Evolutionary conservation across 2,113 vertebrate genomes (phyloP).

Genomic region (Ascaphus truei): DNA sequence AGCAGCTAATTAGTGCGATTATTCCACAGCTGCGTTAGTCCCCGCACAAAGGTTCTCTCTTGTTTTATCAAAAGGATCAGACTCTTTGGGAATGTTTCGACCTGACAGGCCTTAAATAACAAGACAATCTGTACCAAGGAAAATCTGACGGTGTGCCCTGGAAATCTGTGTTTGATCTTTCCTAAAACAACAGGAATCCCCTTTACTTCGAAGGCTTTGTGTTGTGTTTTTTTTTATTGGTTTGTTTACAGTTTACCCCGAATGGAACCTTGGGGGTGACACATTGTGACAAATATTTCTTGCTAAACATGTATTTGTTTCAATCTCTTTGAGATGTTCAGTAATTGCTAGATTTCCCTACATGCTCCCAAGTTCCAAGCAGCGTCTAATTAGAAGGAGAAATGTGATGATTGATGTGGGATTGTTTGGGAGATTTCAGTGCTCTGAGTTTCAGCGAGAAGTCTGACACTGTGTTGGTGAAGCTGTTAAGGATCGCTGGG

Average conservation of each 20-base stretch:
- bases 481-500: constrained; percentile 24
- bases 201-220: not conserved
- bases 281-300: no score
- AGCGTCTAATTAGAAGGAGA: constrained; percentile 2
- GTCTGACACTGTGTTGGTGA: constrained; percentile 24
- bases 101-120: constrained; percentile 80
- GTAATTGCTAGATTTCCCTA: no score
- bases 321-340: no score
- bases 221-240: not conserved
- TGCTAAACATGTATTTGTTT: no score
- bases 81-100: constrained; percentile 73
- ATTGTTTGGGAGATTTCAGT: constrained; percentile 19
- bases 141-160: constrained; percentile 36
- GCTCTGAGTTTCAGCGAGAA: constrained; percentile 10
- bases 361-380: not conserved
- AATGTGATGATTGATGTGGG: constrained; percentile 19
- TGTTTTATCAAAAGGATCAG: constrained; percentile 89
- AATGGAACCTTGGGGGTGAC: no score
- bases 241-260: not conserved
- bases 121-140: constrained; percentile 56
- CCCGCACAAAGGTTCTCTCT: constrained; percentile 73
- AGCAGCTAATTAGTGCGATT: constrained; percentile 97
- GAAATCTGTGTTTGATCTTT: constrained; percentile 41
- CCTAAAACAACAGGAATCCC: not conserved
- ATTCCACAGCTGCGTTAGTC: constrained; percentile 85